A percentile compares a stretch with the other conserved stretches of the same genome.
Conservation (phyloP, 2,113 vertebrate species). For the Rhinogobius similis region DNA sequence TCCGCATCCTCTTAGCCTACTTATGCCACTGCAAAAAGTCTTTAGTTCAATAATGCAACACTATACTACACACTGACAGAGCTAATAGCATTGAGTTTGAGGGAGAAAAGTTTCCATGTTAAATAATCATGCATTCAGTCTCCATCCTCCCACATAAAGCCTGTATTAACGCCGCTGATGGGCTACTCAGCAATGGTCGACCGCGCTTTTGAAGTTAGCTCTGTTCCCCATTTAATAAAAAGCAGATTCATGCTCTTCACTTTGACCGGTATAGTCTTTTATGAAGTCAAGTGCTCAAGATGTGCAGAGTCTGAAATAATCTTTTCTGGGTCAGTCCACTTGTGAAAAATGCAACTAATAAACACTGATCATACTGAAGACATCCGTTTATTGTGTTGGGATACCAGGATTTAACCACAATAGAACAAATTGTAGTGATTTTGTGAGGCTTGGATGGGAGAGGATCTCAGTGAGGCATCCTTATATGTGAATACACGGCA, state of each 20-base stretch:
- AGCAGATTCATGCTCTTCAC: conserved; percentile 25
- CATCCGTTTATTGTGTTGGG: not conserved
- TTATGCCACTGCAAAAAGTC: conserved; percentile 35
- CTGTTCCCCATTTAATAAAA: conserved; percentile 22
- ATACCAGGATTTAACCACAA: not conserved
- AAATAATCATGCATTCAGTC: conserved; percentile 60
- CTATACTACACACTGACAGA: conserved; percentile 42
- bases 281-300: conserved; percentile 12
- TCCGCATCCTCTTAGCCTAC: conserved; percentile 46
- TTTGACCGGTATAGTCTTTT: conserved; percentile 16
- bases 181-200: conserved; percentile 23
- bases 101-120: conserved; percentile 58
- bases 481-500: too few relatives aligned
- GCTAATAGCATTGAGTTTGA: conserved; percentile 53
- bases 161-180: conserved; percentile 40
- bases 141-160: conserved; percentile 25
- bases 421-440: not conserved
- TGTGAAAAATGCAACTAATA: not conserved
- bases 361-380: not conserved
- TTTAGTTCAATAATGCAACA: conserved; percentile 64
- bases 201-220: conserved; percentile 29
- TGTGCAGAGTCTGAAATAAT: not conserved
- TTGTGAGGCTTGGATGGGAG: not conserved
- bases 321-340: not conserved
- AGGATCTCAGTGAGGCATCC: too few relatives aligned